These are phyloP conservation scores for Tethya wilhelma DNA, from an alignment of 37 sponge, comb jelly and placozoan species.

Conservation along the genomic window DNA sequence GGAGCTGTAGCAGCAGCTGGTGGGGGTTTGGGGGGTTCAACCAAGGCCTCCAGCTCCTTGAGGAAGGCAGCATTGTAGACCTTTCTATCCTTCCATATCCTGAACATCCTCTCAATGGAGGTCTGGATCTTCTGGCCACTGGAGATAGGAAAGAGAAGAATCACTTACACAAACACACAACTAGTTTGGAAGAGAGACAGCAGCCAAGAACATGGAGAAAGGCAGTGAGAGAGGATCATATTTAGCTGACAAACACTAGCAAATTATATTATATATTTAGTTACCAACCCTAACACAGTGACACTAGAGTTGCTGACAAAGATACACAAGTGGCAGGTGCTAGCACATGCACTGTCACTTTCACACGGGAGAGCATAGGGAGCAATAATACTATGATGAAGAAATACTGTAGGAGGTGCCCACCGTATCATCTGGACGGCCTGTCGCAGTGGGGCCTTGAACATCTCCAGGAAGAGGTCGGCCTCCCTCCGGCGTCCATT, in stretches of 20 bases:
- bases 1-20: neutral
- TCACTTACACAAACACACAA: too few relatives aligned
- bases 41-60: conserved; percentile 46
- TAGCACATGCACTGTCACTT: neutral
- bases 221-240: too few relatives aligned
- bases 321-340: too few relatives aligned
- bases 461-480: conserved; percentile 57
- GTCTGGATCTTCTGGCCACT: conserved; percentile 87
- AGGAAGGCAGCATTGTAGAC: conserved; percentile 71
- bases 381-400: neutral
- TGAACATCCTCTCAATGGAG: conserved; percentile 73
- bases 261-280: too few relatives aligned
- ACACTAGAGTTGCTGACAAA: too few relatives aligned
- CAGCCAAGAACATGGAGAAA: too few relatives aligned
- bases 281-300: too few relatives aligned
- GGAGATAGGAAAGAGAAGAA: too few relatives aligned
- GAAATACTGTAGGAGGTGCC: too few relatives aligned
- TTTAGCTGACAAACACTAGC: too few relatives aligned
- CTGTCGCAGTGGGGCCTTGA: conserved; percentile 57
- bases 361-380: neutral
- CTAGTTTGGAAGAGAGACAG: too few relatives aligned
- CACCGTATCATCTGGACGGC: conserved; percentile 65
- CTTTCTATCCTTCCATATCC: conserved; percentile 86
- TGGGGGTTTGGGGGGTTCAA: conserved; percentile 31
- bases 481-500: conserved; percentile 76